Percentiles rank a stretch among this genome's conserved stretches.
Evolutionary conservation across 2,113 vertebrate species (phyloP).

Genomic region (Xenopus borealis): DNA sequence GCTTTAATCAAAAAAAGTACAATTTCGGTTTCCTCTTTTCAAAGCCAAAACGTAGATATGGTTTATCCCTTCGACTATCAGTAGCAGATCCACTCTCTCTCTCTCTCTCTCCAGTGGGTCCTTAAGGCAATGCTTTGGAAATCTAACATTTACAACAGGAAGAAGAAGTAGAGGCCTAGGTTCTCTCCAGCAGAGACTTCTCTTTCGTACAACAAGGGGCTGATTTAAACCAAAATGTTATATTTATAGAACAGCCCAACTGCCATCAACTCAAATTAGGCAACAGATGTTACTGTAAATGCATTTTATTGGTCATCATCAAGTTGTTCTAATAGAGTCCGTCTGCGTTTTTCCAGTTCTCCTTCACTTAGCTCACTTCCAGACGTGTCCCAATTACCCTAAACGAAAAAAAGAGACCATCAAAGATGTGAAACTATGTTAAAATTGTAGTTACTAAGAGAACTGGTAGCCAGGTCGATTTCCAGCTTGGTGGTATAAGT

Average conservation of each 20-base stretch:
- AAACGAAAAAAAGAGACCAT: slow-evolving; percentile 28
- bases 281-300: slow-evolving; percentile 74
- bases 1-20: no score
- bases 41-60: background rate
- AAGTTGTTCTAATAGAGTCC: slow-evolving; percentile 96
- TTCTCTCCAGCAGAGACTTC: slow-evolving; percentile 33
- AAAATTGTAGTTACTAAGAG: no score
- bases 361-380: slow-evolving; percentile 99
- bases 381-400: slow-evolving; percentile 98
- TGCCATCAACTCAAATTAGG: slow-evolving; percentile 49
- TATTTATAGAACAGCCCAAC: slow-evolving; percentile 51
- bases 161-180: slow-evolving; percentile 39
- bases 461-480: no score
- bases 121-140: slow-evolving; percentile 71
- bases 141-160: slow-evolving; percentile 49
- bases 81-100: slow-evolving; percentile 54
- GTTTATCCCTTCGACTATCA: slow-evolving; percentile 47
- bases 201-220: slow-evolving; percentile 19
- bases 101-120: slow-evolving; percentile 52
- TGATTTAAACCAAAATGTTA: slow-evolving; percentile 52
- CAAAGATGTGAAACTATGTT: no score
- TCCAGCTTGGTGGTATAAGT: no score
- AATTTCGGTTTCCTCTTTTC: slow-evolving; percentile 2
- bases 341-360: slow-evolving; percentile 93
- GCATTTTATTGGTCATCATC: slow-evolving; percentile 81